These are phyloP conservation scores for Cynoglossus semilaevis DNA, from an alignment of 2,113 vertebrate species.

Conservation along the genomic window DNA sequence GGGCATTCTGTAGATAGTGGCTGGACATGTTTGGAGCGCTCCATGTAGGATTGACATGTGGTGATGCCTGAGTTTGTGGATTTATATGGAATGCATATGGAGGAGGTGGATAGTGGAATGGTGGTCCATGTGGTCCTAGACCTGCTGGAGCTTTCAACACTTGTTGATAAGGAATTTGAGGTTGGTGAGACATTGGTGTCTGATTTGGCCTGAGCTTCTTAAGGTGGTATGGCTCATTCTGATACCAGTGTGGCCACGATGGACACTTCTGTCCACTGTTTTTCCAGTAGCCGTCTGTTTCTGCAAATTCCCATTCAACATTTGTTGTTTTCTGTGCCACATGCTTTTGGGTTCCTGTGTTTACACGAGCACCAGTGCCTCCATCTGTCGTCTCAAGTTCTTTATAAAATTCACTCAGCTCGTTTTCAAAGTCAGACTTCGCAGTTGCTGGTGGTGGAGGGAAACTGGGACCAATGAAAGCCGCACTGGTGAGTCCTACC, in stretches of 20 bases:
- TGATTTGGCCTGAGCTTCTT: constrained; percentile 29
- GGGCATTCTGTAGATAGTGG: constrained; percentile 2
- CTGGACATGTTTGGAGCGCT: background rate
- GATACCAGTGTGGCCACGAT: constrained; percentile 42
- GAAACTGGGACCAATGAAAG: constrained; percentile 71
- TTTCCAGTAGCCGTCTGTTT: constrained; percentile 16
- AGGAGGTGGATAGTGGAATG: constrained; percentile 21
- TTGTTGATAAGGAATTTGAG: constrained; percentile 33
- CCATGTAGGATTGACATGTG: constrained; percentile 4
- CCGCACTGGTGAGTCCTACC: constrained; percentile 65
- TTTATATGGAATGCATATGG: constrained; percentile 27
- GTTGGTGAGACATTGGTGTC: background rate
- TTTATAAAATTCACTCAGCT: constrained; percentile 75
- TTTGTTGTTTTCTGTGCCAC: background rate
- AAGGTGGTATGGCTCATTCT: constrained; percentile 46
- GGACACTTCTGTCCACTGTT: background rate
- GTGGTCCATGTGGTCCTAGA: constrained; percentile 29
- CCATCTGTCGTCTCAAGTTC: constrained; percentile 67
- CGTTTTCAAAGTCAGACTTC: constrained; percentile 56
- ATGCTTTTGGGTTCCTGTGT: background rate
- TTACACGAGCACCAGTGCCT: constrained; percentile 3
- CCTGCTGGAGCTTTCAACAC: constrained; percentile 10
- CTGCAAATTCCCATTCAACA: background rate
- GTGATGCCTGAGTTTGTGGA: constrained; percentile 12
- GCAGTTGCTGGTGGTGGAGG: constrained; percentile 19